A percentile compares a stretch with the other conserved stretches of the same genome.
Evolutionary conservation across 2,888 invertebrate genomes (phyloP).

Genomic region (Pterostichus niger): DNA sequence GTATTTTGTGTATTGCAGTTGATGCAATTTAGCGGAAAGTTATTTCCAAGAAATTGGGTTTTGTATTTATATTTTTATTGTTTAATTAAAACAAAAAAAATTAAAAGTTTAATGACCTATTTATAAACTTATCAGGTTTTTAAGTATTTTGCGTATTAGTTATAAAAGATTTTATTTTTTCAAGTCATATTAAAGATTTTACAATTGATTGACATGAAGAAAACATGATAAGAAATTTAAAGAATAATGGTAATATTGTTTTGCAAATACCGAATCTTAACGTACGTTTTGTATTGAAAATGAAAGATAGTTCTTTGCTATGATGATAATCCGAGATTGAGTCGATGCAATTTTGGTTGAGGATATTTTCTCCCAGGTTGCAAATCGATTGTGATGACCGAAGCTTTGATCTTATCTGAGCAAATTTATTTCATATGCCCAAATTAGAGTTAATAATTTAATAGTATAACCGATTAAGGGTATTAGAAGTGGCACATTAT

Average conservation of each 20-base stretch:
- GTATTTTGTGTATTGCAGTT: constrained; percentile 18
- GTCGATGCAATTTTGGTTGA: constrained; percentile 41
- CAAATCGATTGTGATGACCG: constrained; percentile 31
- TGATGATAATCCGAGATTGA: constrained; percentile 63
- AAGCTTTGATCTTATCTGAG: constrained; percentile 67
- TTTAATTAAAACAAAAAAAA: neutral
- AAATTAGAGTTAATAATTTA: constrained; percentile 24
- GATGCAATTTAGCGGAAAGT: constrained; percentile 8
- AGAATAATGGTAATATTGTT: neutral
- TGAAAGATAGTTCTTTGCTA: neutral
- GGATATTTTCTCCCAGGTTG: constrained; percentile 54
- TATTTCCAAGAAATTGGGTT: constrained; percentile 23
- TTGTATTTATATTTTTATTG: neutral
- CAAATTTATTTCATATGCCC: neutral
- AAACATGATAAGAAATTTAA: constrained; percentile 2
- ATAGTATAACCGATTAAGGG: too few relatives aligned
- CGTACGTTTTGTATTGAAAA: neutral
- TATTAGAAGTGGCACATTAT: too few relatives aligned
- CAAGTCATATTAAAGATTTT: too few relatives aligned
- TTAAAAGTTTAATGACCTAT: constrained; percentile 12
- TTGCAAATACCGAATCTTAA: neutral
- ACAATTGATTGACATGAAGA: too few relatives aligned
- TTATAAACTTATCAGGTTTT: neutral
- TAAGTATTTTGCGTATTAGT: too few relatives aligned
- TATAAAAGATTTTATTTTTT: too few relatives aligned